These are phyloP conservation scores for Drosophila eohydei DNA, from an alignment of 2,888 invertebrate species.

Conservation along the genomic window DNA sequence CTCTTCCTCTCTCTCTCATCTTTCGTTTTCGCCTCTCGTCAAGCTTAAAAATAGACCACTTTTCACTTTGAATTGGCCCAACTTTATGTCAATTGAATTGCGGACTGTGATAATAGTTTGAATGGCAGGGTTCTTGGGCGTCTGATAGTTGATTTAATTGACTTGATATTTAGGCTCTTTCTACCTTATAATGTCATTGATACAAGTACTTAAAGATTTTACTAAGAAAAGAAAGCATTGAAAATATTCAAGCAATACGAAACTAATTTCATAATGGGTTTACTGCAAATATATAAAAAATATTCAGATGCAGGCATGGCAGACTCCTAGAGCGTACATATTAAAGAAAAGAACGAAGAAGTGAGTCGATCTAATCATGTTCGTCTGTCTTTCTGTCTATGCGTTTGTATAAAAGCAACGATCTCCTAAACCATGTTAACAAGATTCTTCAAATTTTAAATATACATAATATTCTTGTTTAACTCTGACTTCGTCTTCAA, in stretches of 20 bases:
- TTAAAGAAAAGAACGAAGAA: no score
- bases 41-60: slow-evolving; percentile 30
- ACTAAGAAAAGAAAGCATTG: not conserved
- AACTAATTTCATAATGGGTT: no score
- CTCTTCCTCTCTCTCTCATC: not conserved
- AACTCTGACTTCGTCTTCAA: no score
- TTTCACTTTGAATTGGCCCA: slow-evolving; percentile 22
- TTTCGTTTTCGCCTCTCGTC: not conserved
- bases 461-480: no score
- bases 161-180: not conserved
- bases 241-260: not conserved
- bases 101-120: slow-evolving; percentile 8
- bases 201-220: not conserved
- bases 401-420: no score
- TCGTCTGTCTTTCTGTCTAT: no score
- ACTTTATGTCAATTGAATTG: slow-evolving; percentile 25
- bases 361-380: no score
- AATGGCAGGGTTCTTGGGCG: not conserved
- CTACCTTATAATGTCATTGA: not conserved
- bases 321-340: no score
- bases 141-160: not conserved
- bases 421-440: no score
- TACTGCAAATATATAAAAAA: no score
- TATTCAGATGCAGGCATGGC: no score
- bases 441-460: no score